Percentiles rank a stretch among this genome's conserved stretches.
Evolutionary conservation across 2,888 invertebrate genomes (phyloP).

Genomic region (Acrobasis suavella): DNA sequence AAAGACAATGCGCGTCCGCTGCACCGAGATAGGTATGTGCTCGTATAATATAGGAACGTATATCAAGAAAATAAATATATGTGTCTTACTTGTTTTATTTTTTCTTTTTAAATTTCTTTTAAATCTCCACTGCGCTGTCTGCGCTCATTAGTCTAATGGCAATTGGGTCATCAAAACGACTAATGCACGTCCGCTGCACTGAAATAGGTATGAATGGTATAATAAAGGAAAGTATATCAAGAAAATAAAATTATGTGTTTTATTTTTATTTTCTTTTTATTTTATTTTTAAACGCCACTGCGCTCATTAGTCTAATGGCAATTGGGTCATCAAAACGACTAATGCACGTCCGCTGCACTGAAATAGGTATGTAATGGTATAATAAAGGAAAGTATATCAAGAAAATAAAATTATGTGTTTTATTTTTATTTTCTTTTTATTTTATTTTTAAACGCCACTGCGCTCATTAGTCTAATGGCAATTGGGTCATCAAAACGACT

Average conservation of each 20-base stretch:
- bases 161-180: constrained; percentile 56
- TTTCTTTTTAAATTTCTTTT: neutral
- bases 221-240: too few species aligned
- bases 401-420: neutral
- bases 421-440: neutral
- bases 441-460: neutral
- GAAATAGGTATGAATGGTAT: too few species aligned
- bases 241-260: neutral
- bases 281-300: neutral
- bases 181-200: too few species aligned
- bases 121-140: constrained; percentile 5
- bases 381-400: too few species aligned
- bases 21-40: too few species aligned
- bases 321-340: constrained; percentile 57
- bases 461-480: constrained; percentile 53
- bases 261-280: neutral
- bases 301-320: constrained; percentile 53
- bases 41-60: too few species aligned
- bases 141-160: constrained; percentile 52
- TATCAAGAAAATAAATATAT: neutral
- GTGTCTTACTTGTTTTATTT: neutral
- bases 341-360: too few species aligned
- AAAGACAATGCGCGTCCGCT: too few species aligned
- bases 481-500: constrained; percentile 55
- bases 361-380: too few species aligned